Evolutionary conservation across 2,113 vertebrate species (phyloP).

Genomic region (Megatriorchis doriae): DNA sequence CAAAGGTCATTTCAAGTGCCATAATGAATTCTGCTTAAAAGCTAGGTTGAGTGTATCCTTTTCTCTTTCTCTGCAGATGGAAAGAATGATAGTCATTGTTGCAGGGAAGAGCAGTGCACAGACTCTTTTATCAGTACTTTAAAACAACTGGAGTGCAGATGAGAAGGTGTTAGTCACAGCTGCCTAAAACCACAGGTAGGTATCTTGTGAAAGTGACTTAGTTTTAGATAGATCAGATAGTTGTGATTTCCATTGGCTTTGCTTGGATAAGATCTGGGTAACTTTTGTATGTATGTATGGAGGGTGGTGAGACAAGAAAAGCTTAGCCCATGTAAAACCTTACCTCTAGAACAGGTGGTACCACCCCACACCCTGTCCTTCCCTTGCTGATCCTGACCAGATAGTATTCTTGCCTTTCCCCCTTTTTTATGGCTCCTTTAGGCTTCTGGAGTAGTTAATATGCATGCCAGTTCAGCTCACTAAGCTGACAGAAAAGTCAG

Average conservation of each 20-base stretch:
- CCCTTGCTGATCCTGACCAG: background rate
- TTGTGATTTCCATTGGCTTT: background rate
- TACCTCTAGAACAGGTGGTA: background rate
- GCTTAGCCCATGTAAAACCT: background rate
- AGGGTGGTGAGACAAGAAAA: background rate
- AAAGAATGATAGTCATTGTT: background rate
- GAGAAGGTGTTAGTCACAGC: background rate
- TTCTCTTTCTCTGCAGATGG: background rate
- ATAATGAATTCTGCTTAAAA: conserved; percentile 4
- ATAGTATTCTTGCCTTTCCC: background rate
- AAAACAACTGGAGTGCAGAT: background rate
- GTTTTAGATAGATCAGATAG: background rate
- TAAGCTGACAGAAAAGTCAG: background rate
- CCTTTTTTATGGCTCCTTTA: background rate
- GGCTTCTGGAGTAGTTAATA: background rate
- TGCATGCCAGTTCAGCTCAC: background rate
- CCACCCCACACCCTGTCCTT: background rate
- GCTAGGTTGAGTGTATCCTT: background rate
- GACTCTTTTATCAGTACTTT: background rate
- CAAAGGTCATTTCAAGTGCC: background rate
- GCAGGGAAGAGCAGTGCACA: background rate
- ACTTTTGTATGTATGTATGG: background rate
- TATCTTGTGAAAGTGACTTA: background rate
- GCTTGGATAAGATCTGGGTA: background rate
- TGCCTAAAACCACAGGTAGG: background rate